Evolutionary conservation across 2,113 vertebrate species (phyloP).

Genomic region (Chaetodon auriga): DNA sequence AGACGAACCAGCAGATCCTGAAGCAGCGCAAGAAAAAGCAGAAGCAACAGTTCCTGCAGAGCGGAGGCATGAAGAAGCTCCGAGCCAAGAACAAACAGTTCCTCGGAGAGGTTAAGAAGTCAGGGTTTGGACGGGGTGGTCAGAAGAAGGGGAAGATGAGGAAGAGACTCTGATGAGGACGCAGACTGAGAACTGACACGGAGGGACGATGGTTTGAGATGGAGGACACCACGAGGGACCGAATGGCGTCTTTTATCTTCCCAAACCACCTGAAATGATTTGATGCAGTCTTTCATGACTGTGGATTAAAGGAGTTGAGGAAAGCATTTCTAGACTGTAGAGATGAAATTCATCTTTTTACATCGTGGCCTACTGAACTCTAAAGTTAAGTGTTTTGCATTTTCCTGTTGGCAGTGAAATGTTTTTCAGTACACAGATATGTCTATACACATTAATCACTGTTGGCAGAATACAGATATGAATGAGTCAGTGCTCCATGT

Average conservation of each 20-base stretch:
- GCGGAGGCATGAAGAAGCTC: conserved; percentile 89
- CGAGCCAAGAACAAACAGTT: conserved; percentile 83
- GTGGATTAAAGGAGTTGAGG: conserved; percentile 8
- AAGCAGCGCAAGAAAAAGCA: conserved; percentile 87
- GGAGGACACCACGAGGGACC: not conserved
- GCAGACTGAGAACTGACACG: not conserved
- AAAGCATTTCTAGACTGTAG: conserved; percentile 5
- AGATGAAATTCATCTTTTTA: not conserved
- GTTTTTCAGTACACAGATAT: conserved; percentile 7
- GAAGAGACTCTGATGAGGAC: conserved; percentile 86
- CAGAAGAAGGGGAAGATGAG: conserved; percentile 92
- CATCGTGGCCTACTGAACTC: not conserved
- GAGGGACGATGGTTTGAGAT: not conserved
- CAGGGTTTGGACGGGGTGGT: conserved; percentile 88
- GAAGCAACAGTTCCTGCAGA: conserved; percentile 93
- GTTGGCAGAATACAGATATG: conserved; percentile 32
- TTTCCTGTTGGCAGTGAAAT: conserved; percentile 4
- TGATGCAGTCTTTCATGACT: not conserved
- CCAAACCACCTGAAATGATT: not conserved
- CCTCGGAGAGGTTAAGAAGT: conserved; percentile 86
- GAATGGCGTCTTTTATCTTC: not conserved
- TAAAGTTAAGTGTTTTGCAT: not conserved
- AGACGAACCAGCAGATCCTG: conserved; percentile 91
- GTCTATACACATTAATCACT: not conserved
- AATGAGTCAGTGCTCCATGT: conserved; percentile 1